Evolutionary conservation across 2,113 vertebrate species (phyloP).

Genomic region (Pseudopodoces humilis): DNA sequence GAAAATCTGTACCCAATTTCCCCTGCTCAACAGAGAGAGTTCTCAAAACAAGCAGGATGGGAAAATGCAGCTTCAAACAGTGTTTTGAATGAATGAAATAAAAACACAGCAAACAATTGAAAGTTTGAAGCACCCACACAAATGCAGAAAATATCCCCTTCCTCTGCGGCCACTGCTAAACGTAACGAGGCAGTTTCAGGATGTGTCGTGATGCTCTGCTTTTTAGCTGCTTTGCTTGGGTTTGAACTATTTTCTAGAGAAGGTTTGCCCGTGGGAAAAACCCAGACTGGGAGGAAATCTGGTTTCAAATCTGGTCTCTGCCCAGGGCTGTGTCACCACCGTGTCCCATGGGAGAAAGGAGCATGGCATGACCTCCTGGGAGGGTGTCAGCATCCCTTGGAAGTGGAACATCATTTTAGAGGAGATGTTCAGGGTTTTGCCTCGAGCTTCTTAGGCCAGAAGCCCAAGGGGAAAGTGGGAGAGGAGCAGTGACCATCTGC

Average conservation of each 20-base stretch:
- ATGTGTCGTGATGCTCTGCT: neutral
- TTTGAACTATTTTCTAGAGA: neutral
- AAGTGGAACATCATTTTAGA: neutral
- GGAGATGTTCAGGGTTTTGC: neutral
- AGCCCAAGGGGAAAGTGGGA: neutral
- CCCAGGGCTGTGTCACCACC: neutral
- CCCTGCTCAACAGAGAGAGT: neutral
- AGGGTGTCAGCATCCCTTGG: neutral
- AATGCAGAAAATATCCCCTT: neutral
- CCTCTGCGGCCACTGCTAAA: neutral
- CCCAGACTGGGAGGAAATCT: neutral
- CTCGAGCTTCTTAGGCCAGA: neutral
- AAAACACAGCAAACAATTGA: neutral
- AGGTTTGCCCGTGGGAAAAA: neutral
- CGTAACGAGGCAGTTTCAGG: neutral
- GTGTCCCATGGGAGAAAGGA: neutral
- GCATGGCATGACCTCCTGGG: accelerated
- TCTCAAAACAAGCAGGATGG: neutral
- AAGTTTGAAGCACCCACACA: neutral
- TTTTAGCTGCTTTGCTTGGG: neutral
- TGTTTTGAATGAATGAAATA: neutral
- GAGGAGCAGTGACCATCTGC: accelerated
- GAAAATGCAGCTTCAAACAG: neutral
- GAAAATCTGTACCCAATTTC: neutral
- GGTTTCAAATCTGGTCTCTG: neutral